These are phyloP conservation scores for Lacanobia wlatinum DNA, from an alignment of 2,888 invertebrate species.

Conservation along the genomic window DNA sequence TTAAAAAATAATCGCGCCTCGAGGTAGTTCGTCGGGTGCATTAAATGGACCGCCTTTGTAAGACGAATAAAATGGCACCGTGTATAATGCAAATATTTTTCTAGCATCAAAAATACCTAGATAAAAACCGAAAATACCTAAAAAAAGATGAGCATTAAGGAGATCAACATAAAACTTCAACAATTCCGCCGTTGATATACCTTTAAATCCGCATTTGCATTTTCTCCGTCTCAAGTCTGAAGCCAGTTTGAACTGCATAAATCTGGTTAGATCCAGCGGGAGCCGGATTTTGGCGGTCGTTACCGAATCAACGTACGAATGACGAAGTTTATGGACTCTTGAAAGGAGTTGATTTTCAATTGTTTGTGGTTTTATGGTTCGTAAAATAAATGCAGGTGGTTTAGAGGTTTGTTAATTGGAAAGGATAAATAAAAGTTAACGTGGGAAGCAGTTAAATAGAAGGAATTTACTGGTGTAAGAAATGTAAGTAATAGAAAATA, in stretches of 20 bases:
- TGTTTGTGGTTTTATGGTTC: constrained; percentile 3
- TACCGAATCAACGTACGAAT: constrained; percentile 55
- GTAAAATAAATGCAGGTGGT: constrained; percentile 1
- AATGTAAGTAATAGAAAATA: too few relatives aligned
- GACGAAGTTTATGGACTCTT: constrained; percentile 34
- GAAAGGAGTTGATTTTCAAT: constrained; percentile 39
- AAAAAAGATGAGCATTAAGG: constrained; percentile 38
- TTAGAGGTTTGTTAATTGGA: background rate
- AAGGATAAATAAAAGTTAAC: too few relatives aligned
- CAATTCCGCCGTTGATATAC: constrained; percentile 70
- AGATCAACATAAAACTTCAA: constrained; percentile 67
- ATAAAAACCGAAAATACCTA: constrained; percentile 18
- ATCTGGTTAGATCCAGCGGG: constrained; percentile 75
- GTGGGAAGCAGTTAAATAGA: too few relatives aligned
- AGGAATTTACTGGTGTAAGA: background rate
- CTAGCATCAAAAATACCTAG: background rate
- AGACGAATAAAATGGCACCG: too few relatives aligned
- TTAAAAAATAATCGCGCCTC: too few relatives aligned
- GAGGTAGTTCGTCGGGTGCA: too few relatives aligned
- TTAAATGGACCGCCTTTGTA: too few relatives aligned
- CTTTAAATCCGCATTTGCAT: constrained; percentile 74
- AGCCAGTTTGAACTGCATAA: constrained; percentile 76
- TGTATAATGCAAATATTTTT: too few relatives aligned
- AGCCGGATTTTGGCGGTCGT: constrained; percentile 69
- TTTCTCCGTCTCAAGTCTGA: constrained; percentile 64